phyloP scores from a whole-genome alignment of 2,888 invertebrate species.

The Pammene aurita region DNA sequence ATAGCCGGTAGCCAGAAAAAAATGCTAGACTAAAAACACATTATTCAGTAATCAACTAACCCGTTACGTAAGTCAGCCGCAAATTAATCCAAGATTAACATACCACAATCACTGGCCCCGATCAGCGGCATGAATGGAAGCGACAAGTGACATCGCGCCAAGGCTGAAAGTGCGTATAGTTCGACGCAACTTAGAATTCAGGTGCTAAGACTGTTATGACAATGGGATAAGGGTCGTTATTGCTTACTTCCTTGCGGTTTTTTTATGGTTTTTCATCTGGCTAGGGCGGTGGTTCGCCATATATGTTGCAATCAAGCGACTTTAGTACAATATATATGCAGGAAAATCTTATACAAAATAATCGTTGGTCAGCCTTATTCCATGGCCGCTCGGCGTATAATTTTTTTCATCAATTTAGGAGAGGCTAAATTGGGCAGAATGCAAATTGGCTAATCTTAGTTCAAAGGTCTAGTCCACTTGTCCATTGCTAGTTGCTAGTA shows the following conservation, averaged over 20 bases:
- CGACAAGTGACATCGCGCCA: constrained; percentile 39
- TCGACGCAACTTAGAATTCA: constrained; percentile 2
- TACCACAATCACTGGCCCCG: constrained; percentile 5
- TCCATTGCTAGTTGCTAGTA: too few species aligned
- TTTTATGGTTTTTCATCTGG: constrained; percentile 12
- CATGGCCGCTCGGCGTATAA: too few species aligned
- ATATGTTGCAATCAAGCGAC: constrained; percentile 4
- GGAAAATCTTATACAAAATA: too few species aligned
- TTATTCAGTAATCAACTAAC: background rate
- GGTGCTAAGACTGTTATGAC: background rate
- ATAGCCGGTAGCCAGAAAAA: too few species aligned
- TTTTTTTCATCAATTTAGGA: too few species aligned
- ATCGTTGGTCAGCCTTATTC: background rate
- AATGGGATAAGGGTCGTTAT: background rate
- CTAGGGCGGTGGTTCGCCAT: constrained; percentile 1
- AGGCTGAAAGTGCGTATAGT: constrained; percentile 29
- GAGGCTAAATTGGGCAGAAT: too few species aligned
- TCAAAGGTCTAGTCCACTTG: too few species aligned
- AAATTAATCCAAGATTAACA: constrained; percentile 11
- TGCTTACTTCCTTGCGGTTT: background rate
- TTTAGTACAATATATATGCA: too few species aligned
- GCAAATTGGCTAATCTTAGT: too few species aligned
- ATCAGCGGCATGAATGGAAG: constrained; percentile 43
- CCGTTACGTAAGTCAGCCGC: constrained; percentile 29
- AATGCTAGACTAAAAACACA: background rate